These are phyloP conservation scores for Sussaba pulchella DNA, from an alignment of 2,888 invertebrate species.

Conservation along the genomic window DNA sequence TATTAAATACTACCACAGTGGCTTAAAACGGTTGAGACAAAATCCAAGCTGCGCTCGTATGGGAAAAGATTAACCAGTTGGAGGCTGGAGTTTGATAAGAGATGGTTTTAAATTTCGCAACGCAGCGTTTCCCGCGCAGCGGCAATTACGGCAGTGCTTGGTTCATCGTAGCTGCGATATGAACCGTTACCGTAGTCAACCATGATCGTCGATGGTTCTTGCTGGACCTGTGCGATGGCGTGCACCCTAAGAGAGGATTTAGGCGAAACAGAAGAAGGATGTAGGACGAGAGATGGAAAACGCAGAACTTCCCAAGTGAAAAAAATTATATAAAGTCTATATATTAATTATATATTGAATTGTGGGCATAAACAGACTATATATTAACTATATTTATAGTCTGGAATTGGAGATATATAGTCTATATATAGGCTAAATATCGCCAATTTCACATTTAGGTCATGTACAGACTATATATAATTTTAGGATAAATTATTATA, in stretches of 20 bases:
- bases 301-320: not conserved
- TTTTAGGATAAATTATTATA: no score
- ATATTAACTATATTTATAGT: no score
- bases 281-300: constrained; percentile 48
- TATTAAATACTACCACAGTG: no score
- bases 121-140: constrained; percentile 58
- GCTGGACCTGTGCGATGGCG: constrained; percentile 1
- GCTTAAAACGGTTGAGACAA: no score
- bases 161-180: not conserved
- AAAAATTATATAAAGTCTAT: no score
- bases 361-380: no score
- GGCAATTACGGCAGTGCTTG: not conserved
- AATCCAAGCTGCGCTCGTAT: not conserved
- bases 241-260: not conserved
- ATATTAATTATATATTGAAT: no score
- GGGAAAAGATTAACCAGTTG: constrained; percentile 47
- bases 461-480: no score
- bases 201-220: not conserved
- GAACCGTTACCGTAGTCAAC: not conserved
- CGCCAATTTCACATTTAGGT: no score
- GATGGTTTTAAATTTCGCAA: constrained; percentile 76
- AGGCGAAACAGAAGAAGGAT: constrained; percentile 46
- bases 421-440: no score
- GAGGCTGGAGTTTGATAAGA: constrained; percentile 62
- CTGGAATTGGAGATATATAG: no score